These are phyloP conservation scores for Amblyopsis hoosieri DNA, from an alignment of 2,797 vertebrate species.

Conservation along the genomic window DNA sequence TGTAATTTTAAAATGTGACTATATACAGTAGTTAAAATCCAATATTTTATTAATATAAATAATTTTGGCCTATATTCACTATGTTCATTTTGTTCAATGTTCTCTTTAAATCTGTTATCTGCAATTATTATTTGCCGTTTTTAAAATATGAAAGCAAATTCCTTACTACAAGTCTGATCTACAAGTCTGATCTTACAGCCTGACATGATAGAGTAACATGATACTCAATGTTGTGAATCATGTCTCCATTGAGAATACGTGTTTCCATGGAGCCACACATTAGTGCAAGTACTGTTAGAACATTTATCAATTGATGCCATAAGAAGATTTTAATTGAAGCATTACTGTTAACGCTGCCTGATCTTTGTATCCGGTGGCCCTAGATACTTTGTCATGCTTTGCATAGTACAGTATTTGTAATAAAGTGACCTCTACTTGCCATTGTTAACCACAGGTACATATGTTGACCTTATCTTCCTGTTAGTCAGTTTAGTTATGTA, in stretches of 20 bases:
- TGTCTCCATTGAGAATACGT: slow-evolving; percentile 11
- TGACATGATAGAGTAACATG: too few species aligned
- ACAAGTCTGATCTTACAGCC: too few species aligned
- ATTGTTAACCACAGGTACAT: background rate
- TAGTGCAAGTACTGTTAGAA: slow-evolving; percentile 1
- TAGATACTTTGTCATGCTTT: background rate
- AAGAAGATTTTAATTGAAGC: slow-evolving; percentile 1
- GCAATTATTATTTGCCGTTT: too few species aligned
- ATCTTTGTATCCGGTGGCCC: background rate
- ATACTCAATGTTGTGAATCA: slow-evolving; percentile 3
- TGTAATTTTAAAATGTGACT: too few species aligned
- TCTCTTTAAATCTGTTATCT: too few species aligned
- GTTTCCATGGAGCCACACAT: background rate
- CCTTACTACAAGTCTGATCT: too few species aligned
- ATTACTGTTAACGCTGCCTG: background rate
- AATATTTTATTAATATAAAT: too few species aligned
- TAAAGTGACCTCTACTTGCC: background rate
- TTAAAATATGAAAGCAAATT: too few species aligned
- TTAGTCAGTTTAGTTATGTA: slow-evolving; percentile 8
- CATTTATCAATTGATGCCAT: slow-evolving; percentile 5
- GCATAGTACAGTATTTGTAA: background rate
- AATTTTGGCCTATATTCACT: too few species aligned
- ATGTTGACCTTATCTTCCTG: background rate
- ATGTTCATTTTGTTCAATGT: too few species aligned
- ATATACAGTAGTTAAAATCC: too few species aligned